Base-by-base conservation (phyloP, 2,888 invertebrate species). In the Rhingia campestris region DNA sequence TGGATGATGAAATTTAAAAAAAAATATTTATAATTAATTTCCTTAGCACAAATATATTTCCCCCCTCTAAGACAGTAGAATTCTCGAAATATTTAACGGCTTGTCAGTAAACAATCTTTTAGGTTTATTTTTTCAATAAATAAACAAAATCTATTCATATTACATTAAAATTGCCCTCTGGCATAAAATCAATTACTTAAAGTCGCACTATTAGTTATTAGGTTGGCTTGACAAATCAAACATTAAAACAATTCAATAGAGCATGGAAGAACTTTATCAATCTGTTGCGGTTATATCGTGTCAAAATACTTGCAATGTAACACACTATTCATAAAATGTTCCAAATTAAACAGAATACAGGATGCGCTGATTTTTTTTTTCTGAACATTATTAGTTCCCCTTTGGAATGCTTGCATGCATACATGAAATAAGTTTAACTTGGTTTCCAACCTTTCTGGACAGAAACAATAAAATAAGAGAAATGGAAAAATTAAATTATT, bases 401-500 rank as follows among this genome's bases (percentile, higher is more conserved):
- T 37, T 33, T 58, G 59, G 58, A 59, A 33, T 58, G 10, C 35
- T 10, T 37, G 12, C 41, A 7, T n/a, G 61, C 9, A 45, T 54
- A 4, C 2, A 22, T 22, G 22, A 2, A 22, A 22, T 4, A 54
- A 32, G 37, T 69, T 80, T 74, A 47, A 74, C 67, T 61, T 69
- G 58, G 39, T 73, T 59, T 32, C 7, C 39, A 45, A 37, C 22
- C 3, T 12, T 22, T 53, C n/a, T 35, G 12, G 35, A n/a, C n/a
- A 59, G 22, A n/a, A 33, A 53, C 14, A 56, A 9, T 22, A 59
- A 58, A 58, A 51, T 45, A 43, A 39, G 45, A 12, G 45, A 39
- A 41, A 53, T 45, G 30, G 43, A 22, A 54, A n/a, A 76, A 69
- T 74, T 30, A 67, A 80, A 66, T 79, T 73, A 79, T 73, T 35